Base-by-base conservation (phyloP, 2,113 vertebrate genomes). In the Neolamprologus variostigma region DNA sequence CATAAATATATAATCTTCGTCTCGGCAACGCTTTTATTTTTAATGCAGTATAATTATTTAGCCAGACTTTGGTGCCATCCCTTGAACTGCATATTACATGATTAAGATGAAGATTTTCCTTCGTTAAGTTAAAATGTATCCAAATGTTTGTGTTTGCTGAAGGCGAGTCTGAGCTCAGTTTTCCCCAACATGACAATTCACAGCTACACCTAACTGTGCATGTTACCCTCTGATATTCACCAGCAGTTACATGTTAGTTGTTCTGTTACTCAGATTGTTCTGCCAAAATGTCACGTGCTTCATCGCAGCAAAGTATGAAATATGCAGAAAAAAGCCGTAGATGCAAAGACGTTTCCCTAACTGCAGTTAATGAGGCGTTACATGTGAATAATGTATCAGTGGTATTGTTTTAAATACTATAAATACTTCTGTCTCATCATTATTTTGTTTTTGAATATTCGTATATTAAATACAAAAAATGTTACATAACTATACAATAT, bases 151-250 rank as follows among this genome's bases (percentile, higher is more conserved):
- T 47, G 23, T 50, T 31, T 26, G 23, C 10, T 50, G 42, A 78
- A 78, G 42, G 23, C 2, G 4, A 31, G 6, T 28, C 71, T 0
- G 23, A 76, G 26, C 9, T 17, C 23, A 47, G 16, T 8, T 19
- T 47, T 11, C 23, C 71, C 23, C 2, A 8, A 11, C 42, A 17
- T 73, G 0, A 45, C 37, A 73, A 45, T 28, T 73, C 23, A 26
- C 23, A 76, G 40, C 21, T 42, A 71, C 66, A 23, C 35, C 0
- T 8, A 37, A 23, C 12, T 73, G 12, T 47, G 14, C 21, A 45
- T 26, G 7, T 45, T 45, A 7, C 23, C 9, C 71, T 76, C 21
- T 50, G 42, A 2, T 17, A 78, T 12, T 19, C 71, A 78, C 42
- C 23, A 50, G 21, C 26, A 10, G 45, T 37, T 66, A 37, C 61